A percentile compares a stretch with the other conserved stretches of the same genome.
Conservation (phyloP, 2,888 invertebrate species). For the Coronaproctus castanopsis region DNA sequence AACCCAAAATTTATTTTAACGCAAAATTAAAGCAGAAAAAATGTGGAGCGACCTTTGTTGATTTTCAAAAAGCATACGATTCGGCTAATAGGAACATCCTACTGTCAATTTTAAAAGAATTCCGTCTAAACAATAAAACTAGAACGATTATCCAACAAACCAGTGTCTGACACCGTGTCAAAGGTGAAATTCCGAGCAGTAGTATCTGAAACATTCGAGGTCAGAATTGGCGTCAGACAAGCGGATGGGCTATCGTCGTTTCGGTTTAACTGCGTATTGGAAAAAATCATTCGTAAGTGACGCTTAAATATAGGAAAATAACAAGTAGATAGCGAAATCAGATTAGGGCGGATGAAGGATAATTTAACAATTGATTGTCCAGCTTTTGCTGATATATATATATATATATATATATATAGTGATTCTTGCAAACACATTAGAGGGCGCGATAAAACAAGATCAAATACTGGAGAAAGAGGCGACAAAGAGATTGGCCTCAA, state of each 20-base stretch:
- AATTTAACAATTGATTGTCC: background rate
- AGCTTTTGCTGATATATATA: background rate
- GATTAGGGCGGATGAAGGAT: background rate
- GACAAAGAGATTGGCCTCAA: background rate
- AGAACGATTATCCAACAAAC: background rate
- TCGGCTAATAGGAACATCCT: background rate
- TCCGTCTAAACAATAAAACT: background rate
- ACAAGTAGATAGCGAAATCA: background rate
- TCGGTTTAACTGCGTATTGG: background rate
- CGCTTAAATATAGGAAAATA: background rate
- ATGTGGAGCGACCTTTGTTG: too few species aligned
- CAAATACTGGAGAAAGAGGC: background rate
- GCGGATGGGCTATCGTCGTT: background rate
- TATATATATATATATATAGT: too few species aligned
- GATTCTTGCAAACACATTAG: background rate
- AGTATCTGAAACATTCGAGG: background rate
- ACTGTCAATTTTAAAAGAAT: background rate
- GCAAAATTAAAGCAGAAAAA: too few species aligned
- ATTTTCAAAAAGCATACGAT: background rate
- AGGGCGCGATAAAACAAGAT: too few species aligned
- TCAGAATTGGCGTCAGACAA: background rate
- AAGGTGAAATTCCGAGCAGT: background rate
- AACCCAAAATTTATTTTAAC: too few species aligned
- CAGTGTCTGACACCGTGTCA: background rate
- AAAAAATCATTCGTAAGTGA: background rate